Evolutionary conservation across 2,113 vertebrate species (phyloP).

Genomic region (Microtus richardsoni): DNA sequence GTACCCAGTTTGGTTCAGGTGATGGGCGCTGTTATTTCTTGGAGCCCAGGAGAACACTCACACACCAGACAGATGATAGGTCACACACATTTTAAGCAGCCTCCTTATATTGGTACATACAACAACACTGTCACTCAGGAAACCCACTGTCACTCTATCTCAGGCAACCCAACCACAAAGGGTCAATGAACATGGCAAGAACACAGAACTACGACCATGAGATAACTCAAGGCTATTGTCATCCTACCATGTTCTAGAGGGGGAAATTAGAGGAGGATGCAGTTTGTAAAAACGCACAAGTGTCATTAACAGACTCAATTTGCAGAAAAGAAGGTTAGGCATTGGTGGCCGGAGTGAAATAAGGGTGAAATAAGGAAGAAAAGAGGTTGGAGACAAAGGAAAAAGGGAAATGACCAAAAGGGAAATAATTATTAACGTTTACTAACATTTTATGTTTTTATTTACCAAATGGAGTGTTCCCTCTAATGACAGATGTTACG

Average conservation of each 20-base stretch:
- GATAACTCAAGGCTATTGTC: not conserved
- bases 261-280: not conserved
- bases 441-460: not conserved
- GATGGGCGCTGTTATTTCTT: not conserved
- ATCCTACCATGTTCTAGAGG: fast-evolving
- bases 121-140: not conserved
- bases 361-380: not conserved
- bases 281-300: not conserved
- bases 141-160: not conserved
- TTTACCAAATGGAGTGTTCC: slow-evolving; percentile 26
- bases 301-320: too few species aligned
- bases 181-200: not conserved
- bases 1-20: not conserved
- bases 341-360: not conserved
- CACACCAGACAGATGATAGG: fast-evolving
- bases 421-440: slow-evolving; percentile 2
- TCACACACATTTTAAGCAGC: not conserved
- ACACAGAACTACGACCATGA: not conserved
- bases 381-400: not conserved
- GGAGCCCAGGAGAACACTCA: not conserved
- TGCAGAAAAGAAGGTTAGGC: not conserved
- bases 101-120: not conserved
- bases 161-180: not conserved
- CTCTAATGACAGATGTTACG: not conserved
- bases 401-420: not conserved